These are phyloP conservation scores for Eupithecia exiguata DNA, from an alignment of 2,888 invertebrate species.

Conservation along the genomic window DNA sequence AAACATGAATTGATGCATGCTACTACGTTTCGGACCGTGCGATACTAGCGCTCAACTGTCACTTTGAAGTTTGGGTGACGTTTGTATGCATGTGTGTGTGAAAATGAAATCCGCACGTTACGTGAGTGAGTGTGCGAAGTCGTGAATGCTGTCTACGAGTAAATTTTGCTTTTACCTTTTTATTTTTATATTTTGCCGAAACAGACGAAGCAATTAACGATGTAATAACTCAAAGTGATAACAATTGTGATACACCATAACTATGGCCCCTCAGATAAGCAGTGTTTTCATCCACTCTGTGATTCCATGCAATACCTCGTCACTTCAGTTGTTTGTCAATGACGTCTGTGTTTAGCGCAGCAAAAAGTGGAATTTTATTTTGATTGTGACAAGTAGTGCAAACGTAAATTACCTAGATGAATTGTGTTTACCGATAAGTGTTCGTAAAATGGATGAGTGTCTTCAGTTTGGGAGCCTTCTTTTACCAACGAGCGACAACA, in stretches of 20 bases:
- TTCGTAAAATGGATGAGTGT: constrained; percentile 81
- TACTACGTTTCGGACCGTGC: constrained; percentile 46
- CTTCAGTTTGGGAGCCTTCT: constrained; percentile 75
- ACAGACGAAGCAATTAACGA: constrained; percentile 75
- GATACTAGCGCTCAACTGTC: constrained; percentile 68
- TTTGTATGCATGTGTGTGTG: constrained; percentile 57
- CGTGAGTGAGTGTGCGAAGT: constrained; percentile 81
- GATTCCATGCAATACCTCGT: constrained; percentile 81
- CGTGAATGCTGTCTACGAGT: constrained; percentile 79
- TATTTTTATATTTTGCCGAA: constrained; percentile 80
- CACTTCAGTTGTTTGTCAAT: constrained; percentile 84
- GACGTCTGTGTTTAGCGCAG: constrained; percentile 84
- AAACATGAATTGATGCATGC: too few relatives aligned
- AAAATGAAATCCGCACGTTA: constrained; percentile 76
- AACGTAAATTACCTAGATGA: constrained; percentile 67
- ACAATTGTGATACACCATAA: constrained; percentile 77
- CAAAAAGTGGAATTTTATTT: constrained; percentile 82
- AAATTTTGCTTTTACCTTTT: constrained; percentile 82
- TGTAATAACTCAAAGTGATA: constrained; percentile 78
- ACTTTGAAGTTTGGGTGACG: constrained; percentile 52
- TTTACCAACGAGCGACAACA: constrained; percentile 77
- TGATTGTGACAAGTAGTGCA: constrained; percentile 82
- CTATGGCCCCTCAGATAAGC: constrained; percentile 73
- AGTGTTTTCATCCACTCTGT: constrained; percentile 79
- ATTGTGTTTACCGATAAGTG: constrained; percentile 78